A percentile compares a stretch with the other conserved stretches of the same genome.
These are phyloP conservation scores for Drosophila subobscura DNA, from an alignment of 1,140 invertebrate species.

Conservation along the genomic window DNA sequence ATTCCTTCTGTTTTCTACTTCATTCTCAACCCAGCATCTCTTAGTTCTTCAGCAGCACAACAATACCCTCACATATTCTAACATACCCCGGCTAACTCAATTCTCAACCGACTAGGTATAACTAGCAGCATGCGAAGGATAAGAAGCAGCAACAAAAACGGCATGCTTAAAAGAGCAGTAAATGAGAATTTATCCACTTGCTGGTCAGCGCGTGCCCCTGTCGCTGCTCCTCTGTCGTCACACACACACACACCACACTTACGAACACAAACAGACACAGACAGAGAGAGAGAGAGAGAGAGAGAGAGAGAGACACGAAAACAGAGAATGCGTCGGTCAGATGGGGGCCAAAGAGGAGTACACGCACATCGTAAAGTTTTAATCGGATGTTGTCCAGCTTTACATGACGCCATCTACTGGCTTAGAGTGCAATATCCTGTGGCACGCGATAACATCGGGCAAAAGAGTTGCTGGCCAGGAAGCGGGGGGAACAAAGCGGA, in stretches of 20 bases:
- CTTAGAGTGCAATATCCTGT: constrained; percentile 83
- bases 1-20: no score
- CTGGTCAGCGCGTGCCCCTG: constrained; percentile 49
- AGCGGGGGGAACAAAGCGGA: constrained; percentile 1
- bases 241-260: background rate
- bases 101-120: constrained; percentile 1
- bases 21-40: background rate
- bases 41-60: background rate
- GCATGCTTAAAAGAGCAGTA: constrained; percentile 83
- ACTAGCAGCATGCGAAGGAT: constrained; percentile 44
- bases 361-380: constrained; percentile 82
- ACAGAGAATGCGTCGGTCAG: constrained; percentile 3
- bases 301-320: background rate
- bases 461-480: constrained; percentile 37
- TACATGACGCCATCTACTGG: constrained; percentile 80
- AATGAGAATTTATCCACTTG: constrained; percentile 83
- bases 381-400: constrained; percentile 82
- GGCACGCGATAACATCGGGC: constrained; percentile 78
- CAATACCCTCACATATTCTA: background rate
- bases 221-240: background rate
- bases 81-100: background rate
- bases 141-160: constrained; percentile 69
- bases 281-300: background rate
- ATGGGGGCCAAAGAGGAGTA: constrained; percentile 43
- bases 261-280: constrained; percentile 16